Evolutionary conservation across 2,113 vertebrate species (phyloP).

Genomic region (Anseranas semipalmata): DNA sequence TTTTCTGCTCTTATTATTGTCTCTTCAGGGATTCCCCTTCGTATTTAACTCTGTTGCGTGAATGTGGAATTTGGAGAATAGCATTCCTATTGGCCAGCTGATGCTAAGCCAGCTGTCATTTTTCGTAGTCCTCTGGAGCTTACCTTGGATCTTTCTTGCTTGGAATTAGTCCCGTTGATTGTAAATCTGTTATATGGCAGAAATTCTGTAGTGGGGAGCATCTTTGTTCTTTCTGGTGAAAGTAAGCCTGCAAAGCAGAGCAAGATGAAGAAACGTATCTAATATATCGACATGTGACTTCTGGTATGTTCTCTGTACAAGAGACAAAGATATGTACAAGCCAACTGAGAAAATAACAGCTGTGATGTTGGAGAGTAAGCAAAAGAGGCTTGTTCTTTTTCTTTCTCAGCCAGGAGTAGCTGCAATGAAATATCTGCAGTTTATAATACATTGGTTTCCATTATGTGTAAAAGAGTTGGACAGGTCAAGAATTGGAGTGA

Average conservation of each 20-base stretch:
- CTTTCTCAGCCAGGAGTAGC: not conserved
- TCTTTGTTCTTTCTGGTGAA: not conserved
- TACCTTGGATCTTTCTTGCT: conserved; percentile 1
- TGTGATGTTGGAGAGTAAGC: not conserved
- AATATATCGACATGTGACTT: not conserved
- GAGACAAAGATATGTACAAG: not conserved
- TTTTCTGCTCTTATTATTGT: not conserved
- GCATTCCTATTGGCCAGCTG: conserved; percentile 1
- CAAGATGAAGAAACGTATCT: not conserved
- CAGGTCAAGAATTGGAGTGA: not conserved
- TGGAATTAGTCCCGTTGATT: not conserved
- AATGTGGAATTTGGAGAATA: not conserved
- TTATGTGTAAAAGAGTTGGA: not conserved
- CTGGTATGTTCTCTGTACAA: not conserved
- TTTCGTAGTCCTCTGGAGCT: not conserved
- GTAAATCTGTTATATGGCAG: not conserved
- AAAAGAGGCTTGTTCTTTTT: not conserved
- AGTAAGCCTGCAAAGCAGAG: not conserved
- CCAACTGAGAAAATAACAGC: not conserved
- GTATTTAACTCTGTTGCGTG: not conserved
- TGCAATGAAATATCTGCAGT: not conserved
- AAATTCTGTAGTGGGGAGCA: conserved; percentile 9
- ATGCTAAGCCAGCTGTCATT: not conserved
- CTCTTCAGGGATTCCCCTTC: not conserved
- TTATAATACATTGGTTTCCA: not conserved